These are phyloP conservation scores for Trochalopteron elliotii DNA, from an alignment of 2,113 vertebrate genomes.

Conservation along the genomic window DNA sequence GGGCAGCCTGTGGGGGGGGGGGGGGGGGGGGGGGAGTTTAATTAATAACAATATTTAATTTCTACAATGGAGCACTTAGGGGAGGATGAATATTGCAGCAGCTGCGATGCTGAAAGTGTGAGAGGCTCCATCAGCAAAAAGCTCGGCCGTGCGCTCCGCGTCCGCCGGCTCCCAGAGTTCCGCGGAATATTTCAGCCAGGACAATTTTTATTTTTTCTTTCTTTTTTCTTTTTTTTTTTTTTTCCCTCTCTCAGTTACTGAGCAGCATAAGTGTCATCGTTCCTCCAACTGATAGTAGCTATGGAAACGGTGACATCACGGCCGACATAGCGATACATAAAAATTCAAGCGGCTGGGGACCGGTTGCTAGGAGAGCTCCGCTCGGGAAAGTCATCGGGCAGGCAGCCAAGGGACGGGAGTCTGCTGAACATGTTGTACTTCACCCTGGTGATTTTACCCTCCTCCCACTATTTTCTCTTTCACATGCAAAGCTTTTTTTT, in stretches of 20 bases:
- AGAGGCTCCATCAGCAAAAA: conserved; percentile 23
- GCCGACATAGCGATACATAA: conserved; percentile 85
- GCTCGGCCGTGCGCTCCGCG: background rate
- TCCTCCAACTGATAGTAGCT: conserved; percentile 84
- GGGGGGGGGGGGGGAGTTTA: conserved; percentile 36
- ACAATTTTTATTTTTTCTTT: background rate
- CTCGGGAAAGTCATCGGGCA: conserved; percentile 79
- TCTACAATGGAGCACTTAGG: conserved; percentile 12
- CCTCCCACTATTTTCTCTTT: conserved; percentile 50
- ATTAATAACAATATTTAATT: conserved; percentile 64
- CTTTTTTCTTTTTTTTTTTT: no score
- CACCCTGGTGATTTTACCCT: conserved; percentile 60
- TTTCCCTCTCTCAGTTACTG: conserved; percentile 40
- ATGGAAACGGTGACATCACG: conserved; percentile 84
- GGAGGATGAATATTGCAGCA: background rate
- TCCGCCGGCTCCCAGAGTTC: conserved; percentile 22
- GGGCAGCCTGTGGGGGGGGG: conserved; percentile 25
- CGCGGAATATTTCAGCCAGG: conserved; percentile 32
- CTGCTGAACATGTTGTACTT: conserved; percentile 70
- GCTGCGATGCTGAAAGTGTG: accelerated
- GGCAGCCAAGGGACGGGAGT: conserved; percentile 74
- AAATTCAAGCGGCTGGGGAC: conserved; percentile 80
- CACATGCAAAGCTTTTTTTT: conserved; percentile 24
- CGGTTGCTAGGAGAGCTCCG: conserved; percentile 85
- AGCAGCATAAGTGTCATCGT: conserved; percentile 73